Evolutionary conservation across 37 sponge, comb jelly and placozoan species (phyloP).

Genomic region (Diacarnus erythraeanus): DNA sequence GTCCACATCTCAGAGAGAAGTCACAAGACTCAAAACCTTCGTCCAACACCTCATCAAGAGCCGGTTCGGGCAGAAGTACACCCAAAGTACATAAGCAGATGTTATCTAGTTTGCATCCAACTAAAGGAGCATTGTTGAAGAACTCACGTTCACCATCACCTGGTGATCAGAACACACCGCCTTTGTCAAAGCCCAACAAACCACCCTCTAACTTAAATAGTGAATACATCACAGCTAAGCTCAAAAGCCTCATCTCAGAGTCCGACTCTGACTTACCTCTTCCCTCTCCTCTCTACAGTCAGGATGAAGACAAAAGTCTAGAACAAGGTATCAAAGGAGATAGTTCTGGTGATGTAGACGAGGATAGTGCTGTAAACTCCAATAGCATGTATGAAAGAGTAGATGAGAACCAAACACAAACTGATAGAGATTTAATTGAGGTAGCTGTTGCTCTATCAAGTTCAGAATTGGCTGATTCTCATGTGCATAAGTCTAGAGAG

Average conservation of each 20-base stretch:
- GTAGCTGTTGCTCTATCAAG: neutral
- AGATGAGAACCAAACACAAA: neutral
- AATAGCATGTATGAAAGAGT: neutral
- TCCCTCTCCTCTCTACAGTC: conserved; percentile 7
- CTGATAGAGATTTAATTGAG: neutral
- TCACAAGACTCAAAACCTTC: conserved; percentile 3
- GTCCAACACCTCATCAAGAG: neutral
- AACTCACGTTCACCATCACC: neutral
- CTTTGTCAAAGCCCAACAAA: neutral
- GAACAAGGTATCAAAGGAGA: no score
- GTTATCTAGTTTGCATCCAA: neutral
- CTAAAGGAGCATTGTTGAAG: neutral
- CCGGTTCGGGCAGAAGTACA: neutral
- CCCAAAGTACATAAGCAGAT: neutral
- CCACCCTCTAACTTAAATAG: neutral
- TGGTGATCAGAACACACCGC: neutral
- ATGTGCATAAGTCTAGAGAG: neutral
- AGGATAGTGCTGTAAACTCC: neutral
- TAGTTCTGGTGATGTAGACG: neutral
- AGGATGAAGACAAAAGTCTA: neutral
- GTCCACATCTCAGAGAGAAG: no score
- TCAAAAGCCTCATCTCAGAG: neutral
- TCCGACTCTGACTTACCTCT: neutral
- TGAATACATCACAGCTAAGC: neutral
- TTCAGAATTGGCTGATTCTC: neutral